Base-by-base conservation (phyloP, 2,888 invertebrate species). In the Hirtodrosophila trivittata region DNA sequence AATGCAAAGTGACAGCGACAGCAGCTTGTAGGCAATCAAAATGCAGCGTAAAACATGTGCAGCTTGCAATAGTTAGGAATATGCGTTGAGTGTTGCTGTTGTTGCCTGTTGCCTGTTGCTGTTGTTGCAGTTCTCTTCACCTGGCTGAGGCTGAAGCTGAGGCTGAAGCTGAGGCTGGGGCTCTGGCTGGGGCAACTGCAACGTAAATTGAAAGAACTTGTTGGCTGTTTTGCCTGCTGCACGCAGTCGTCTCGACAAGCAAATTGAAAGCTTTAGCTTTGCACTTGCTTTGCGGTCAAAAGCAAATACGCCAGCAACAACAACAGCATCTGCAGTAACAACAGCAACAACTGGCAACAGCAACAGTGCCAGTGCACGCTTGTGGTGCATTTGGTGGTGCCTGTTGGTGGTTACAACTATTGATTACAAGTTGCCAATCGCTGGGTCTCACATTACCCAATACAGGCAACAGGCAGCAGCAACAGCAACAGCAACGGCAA, bases 191-290 rank as follows among this genome's bases (percentile, higher is more conserved):
- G 67, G 69, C 74, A 67, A 65, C 56, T 54, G 57, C 46, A 69
- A 41, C 60, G 66, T 65, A 83, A 83, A 83, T 83, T 86, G 87
- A 86, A 83, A 83, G 82, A 83, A 81, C 82, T 85, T 83, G 82
- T 86, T 86, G 82, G 46, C 74, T 66, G 55, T 51, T 69, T 67
- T 63, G 73, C 63, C 55, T 63, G 62, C 46, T 74, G 72, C 68
- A 72, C 69, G 74, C 72, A 72, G 75, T 65, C 43, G 73, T 73
- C 5, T 21, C 69, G 77, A 72, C 76, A 76, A 73, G 68, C 73
- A 82, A 82, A 82, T 82, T 86, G 78, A 78, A 78, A 87, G 78
- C 83, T 85, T 85, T 87, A 82, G 78, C 78, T 87, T 87, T 78
- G 85, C 78, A 78, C 87, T 78, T 78, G 78, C 87, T 76, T 87